Base-by-base conservation (phyloP, 2,797 vertebrate genomes). In the Acanthis flammea region DNA sequence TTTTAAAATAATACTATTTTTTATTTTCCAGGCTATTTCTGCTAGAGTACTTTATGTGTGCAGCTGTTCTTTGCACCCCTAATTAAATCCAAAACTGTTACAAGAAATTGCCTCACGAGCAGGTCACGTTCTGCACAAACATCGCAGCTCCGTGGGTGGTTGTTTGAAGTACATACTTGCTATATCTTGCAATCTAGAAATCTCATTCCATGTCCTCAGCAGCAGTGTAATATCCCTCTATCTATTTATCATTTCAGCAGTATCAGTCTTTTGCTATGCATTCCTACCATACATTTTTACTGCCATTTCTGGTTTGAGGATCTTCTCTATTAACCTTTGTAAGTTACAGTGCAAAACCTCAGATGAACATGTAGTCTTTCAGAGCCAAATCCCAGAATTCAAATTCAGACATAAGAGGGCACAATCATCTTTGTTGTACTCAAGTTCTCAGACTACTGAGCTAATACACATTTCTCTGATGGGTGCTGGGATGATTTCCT, bases 41-140 rank as follows among this genome's bases (percentile, higher is more conserved):
- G 41, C 45, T 71, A 35, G 39, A 82, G 31, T 33, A 68, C 16
- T 72, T 91, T 71, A 16, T 75, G 14, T 50, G 28, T 58, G 35
- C 55, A 85, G 45, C 31, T 55, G 41, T 25, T 86, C 41, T 80
- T 84, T 57, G 42, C 33, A 84, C 23, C 14, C 12, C 2, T 93
- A 94, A 92, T 86, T 93, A 92, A 93, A 85, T 58, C 33, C 68
- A 83, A 94, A 92, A 75, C 68, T 83, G 39, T 58, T 75, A 55
- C 14, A 88, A 91, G 53, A 81, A 86, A 76, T 19, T 77, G 45
- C 61, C 86, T 63, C 60, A 44, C 6, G 83, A 88, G 58, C 63
- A 75, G 41, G 75, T 78, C 60, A 67, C 35, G 50, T 88, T 90
- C 74, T 51, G 39, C 67, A 82, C 10, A 33, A 57, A 73, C 24